A percentile compares a stretch with the other conserved stretches of the same genome.
Evolutionary conservation across 2,888 invertebrate species (phyloP).

Genomic region (Apotomis betuletana): DNA sequence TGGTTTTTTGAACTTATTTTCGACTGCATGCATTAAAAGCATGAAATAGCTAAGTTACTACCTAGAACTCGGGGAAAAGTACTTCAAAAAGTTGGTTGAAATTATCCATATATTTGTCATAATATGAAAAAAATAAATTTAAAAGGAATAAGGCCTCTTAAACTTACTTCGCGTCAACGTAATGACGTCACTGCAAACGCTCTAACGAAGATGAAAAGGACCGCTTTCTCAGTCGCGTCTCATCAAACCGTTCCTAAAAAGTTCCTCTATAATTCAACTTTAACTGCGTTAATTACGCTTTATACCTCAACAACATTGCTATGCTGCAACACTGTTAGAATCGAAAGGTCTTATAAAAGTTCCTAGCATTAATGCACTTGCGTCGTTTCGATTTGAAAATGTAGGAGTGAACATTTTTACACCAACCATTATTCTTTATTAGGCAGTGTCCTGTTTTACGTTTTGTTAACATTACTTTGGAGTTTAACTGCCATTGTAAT

Average conservation of each 20-base stretch:
- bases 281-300: conserved; percentile 31
- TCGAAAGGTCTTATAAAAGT: not conserved
- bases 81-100: no score
- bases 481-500: conserved; percentile 33
- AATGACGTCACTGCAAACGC: conserved; percentile 15
- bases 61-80: no score
- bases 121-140: no score
- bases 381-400: not conserved
- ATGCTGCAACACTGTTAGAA: not conserved
- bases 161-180: not conserved
- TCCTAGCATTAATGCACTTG: not conserved
- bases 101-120: no score
- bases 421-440: conserved; percentile 35
- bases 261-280: conserved; percentile 19
- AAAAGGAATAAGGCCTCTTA: no score
- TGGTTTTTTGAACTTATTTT: no score
- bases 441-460: conserved; percentile 33
- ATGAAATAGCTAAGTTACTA: no score
- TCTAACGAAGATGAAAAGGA: conserved; percentile 15
- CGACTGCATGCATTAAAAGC: no score
- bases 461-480: conserved; percentile 35
- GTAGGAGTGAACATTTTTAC: conserved; percentile 34
- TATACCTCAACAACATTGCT: conserved; percentile 25
- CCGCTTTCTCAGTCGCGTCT: not conserved
- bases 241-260: conserved; percentile 24